These are phyloP conservation scores for Antrozous pallidus DNA, from an alignment of 2,797 vertebrate species.

Conservation along the genomic window DNA sequence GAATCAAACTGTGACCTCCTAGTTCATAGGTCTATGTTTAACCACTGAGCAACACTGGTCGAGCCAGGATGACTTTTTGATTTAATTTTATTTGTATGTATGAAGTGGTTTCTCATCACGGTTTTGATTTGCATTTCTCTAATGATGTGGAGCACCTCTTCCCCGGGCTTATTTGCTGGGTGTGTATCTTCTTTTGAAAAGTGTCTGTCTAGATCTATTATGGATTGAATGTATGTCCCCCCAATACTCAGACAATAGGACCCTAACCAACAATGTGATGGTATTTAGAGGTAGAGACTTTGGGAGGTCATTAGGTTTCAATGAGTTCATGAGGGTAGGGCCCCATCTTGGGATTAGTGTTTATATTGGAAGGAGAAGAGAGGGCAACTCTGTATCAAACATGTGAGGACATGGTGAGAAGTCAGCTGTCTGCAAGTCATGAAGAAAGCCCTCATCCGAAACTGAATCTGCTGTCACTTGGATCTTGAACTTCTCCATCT, in stretches of 20 bases:
- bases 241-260: neutral
- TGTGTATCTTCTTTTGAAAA: neutral
- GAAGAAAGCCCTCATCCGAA: neutral
- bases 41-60: too few species aligned
- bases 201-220: neutral
- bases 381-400: neutral
- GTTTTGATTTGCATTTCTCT: neutral
- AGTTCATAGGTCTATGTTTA: too few species aligned
- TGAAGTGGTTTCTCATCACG: neutral
- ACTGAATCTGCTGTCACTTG: neutral
- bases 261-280: neutral
- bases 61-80: neutral
- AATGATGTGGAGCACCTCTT: neutral
- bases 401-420: neutral
- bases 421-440: neutral
- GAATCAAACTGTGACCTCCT: too few species aligned
- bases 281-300: neutral
- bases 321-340: neutral
- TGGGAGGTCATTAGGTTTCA: neutral
- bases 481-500: neutral
- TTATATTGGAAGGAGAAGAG: neutral
- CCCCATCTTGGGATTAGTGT: neutral
- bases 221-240: neutral
- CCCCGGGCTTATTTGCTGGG: neutral
- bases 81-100: neutral